Evolutionary conservation across 2,113 vertebrate genomes (phyloP).

Genomic region (Numenius arquata): DNA sequence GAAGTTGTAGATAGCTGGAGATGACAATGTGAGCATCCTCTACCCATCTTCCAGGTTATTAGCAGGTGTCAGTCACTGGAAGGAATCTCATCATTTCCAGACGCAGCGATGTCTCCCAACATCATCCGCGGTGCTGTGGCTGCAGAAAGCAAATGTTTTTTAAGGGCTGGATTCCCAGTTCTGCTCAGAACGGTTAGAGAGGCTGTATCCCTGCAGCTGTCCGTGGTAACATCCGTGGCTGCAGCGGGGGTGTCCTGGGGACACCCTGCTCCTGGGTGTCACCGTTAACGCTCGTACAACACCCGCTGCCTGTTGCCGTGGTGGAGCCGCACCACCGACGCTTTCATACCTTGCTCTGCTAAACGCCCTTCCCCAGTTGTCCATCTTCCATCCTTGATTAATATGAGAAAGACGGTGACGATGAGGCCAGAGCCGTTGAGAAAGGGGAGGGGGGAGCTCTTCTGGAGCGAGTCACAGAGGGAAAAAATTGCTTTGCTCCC

Average conservation of each 20-base stretch:
- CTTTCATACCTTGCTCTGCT: neutral
- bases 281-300: accelerated
- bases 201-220: neutral
- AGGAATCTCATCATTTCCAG: conserved; percentile 61
- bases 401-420: neutral
- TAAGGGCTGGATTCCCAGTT: neutral
- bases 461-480: neutral
- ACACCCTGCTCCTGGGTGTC: neutral
- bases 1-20: conserved; percentile 68
- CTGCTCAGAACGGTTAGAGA: neutral
- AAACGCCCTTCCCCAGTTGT: accelerated
- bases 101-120: neutral
- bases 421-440: no score
- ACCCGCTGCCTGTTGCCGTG: accelerated
- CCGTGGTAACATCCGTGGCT: accelerated
- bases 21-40: conserved; percentile 51
- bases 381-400: neutral
- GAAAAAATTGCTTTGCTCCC: neutral
- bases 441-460: neutral
- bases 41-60: conserved; percentile 63
- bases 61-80: conserved; percentile 70
- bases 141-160: conserved; percentile 3
- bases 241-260: accelerated
- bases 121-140: neutral
- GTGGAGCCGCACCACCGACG: accelerated